Base-by-base conservation (phyloP, 2,797 vertebrate genomes). In the Buceros bicornis region DNA sequence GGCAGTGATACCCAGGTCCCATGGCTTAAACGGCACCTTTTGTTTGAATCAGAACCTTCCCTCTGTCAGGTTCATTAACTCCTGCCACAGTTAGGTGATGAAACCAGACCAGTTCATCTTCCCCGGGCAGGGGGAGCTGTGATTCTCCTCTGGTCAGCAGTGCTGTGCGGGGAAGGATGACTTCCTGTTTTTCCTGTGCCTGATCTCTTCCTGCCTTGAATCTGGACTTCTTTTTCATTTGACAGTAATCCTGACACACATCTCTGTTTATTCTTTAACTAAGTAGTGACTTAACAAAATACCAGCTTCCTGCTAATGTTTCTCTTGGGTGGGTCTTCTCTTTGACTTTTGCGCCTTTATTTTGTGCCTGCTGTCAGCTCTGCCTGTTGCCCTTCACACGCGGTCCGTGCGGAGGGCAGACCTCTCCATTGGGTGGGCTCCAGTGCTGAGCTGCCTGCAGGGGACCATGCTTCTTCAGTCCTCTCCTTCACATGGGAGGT, bases 1-100 rank as follows among this genome's bases (percentile, higher is more conserved):
- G 24, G 17, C 5, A 6, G 11, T 2, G 40, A 56, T 14, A 24
- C 22, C 0, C 0, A 5, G 56, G 11, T 18, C 13, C 10, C 37
- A 16, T 6, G 50, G 7, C 20, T 48, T n/a, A n/a, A 43, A 11
- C 11, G 26, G 8, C 13, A 25, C 25, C 29, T 62, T n/a, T 0
- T 0, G 1, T 67, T 62, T 66, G 45, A 48, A 48, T 19, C 11
- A 19, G 28, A 61, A 1, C 17, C 9, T 69, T 53, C 10, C 8
- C 4, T 35, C 3, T 40, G 15, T 53, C 3, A 1, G 5, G 2
- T 33, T 25, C 4, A 0, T 7, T 56, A 58, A 51, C 15, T 65
- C 72, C 24, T 86, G 22, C 16, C 70, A 7, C 29, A 72, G 42
- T 13, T 57, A 22, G 10, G 18, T 45, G 47, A 4, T 56, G 48